phyloP scores from a whole-genome alignment of 1,140 invertebrate species.

The Diachasma alloeum region DNA sequence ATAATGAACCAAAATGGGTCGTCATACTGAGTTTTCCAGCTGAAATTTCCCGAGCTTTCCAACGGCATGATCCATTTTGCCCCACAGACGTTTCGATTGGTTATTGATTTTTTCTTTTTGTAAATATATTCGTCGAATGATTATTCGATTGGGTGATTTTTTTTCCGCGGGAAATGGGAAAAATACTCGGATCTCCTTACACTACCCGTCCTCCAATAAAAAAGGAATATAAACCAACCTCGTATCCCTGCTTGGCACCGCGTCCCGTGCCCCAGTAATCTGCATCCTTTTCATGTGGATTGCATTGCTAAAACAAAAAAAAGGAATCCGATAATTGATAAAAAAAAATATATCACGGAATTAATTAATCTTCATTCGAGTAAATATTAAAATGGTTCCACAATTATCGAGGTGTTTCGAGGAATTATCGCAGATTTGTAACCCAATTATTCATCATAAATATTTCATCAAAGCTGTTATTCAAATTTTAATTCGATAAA shows the following conservation, averaged over 20 bases:
- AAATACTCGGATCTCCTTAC: neutral
- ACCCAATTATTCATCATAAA: neutral
- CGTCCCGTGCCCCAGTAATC: constrained; percentile 66
- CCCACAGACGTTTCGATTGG: too few relatives aligned
- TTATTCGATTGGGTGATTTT: too few relatives aligned
- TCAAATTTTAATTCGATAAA: too few relatives aligned
- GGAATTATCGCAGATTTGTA: neutral
- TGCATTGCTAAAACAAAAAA: constrained; percentile 66
- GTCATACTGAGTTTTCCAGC: too few relatives aligned
- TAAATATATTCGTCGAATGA: neutral
- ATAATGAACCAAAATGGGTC: too few relatives aligned
- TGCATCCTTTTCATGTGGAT: constrained; percentile 67
- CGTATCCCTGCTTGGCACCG: constrained; percentile 68
- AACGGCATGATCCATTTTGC: neutral
- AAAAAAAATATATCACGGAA: neutral
- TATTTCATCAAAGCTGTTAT: too few relatives aligned
- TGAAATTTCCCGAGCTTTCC: too few relatives aligned
- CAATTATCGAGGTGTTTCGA: neutral
- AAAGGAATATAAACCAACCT: constrained; percentile 51
- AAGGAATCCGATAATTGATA: constrained; percentile 17
- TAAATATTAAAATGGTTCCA: neutral
- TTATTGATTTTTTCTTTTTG: neutral
- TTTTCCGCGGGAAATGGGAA: neutral
- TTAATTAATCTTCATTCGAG: neutral
- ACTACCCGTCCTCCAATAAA: neutral